Evolutionary conservation across 2,113 vertebrate species (phyloP).

Genomic region (Podarcis raffonei): DNA sequence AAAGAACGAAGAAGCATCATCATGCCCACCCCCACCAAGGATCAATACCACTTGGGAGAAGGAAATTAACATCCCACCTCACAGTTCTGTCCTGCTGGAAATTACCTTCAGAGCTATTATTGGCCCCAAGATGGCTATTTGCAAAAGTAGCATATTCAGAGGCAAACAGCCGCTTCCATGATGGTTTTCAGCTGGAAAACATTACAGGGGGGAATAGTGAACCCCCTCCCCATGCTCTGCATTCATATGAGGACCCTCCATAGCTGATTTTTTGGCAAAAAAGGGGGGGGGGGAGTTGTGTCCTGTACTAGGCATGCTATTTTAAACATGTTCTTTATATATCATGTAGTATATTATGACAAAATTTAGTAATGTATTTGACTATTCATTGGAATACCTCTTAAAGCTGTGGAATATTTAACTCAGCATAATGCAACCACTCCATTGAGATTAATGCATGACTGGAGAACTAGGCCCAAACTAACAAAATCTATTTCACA

Average conservation of each 20-base stretch:
- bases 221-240: not conserved
- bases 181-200: not conserved
- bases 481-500: too few species aligned
- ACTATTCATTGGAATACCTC: too few species aligned
- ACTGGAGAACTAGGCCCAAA: too few species aligned
- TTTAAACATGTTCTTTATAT: not conserved
- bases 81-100: not conserved
- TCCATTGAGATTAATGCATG: too few species aligned
- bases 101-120: not conserved
- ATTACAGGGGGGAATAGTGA: too few species aligned
- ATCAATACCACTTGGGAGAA: too few species aligned
- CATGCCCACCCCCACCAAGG: not conserved
- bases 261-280: not conserved
- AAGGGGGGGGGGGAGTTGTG: not conserved
- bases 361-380: too few species aligned
- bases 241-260: not conserved
- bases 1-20: not conserved
- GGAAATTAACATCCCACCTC: not conserved
- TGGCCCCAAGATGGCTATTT: not conserved
- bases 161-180: not conserved
- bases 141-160: not conserved
- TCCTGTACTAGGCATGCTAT: not conserved
- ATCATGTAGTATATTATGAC: too few species aligned
- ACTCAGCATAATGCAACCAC: too few species aligned
- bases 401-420: too few species aligned